Evolutionary conservation across 2,113 vertebrate species (phyloP), one percentile per base, ranked within the genome.

Genomic region (Dissostichus mawsoni): DNA sequence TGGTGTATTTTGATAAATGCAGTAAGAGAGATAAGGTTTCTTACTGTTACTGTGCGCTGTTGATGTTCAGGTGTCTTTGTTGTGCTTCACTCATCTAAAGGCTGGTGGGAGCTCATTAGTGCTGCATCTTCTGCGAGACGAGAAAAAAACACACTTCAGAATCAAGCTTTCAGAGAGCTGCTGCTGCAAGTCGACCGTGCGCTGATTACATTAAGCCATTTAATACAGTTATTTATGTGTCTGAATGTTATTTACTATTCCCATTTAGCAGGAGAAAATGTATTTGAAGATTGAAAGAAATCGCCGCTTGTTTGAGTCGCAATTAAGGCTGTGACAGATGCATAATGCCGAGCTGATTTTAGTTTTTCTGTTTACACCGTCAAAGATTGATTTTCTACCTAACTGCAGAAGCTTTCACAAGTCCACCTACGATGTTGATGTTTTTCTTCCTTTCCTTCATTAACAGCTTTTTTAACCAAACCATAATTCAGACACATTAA

Each of bases 11-110:
- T 69, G n/a, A 70, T 17, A 59, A 48, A 2, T 48, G 33, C 25
- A 50, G 48, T 18, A 44, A 57, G 73, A 41, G 59, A 61, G 57
- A 78, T 71, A 55, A 57, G 56, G 33, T 41, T 51, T 7, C 89
- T 91, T 88, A 93, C 91, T 78, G 66, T 81, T 73, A 84, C 62
- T 82, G 81, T 74, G 72, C 78, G 68, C 56, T 58, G 71, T 73
- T 66, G 85, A 76, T 75, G 75, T 82, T 76, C 74, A 76, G 78
- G 52, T 76, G 69, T 66, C 56, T 71, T 57, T 44, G 74, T 56
- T 81, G 74, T 36, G 76, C 67, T 76, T 92, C 82, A 90, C 73
- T 90, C 91, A 92, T 91, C 78, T 84, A 92, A 81, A 80, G 45
- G 82, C 78, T 67, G 85, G 73, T 52, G 80, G 74, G 25, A 51